phyloP scores from a whole-genome alignment of 1,140 invertebrate species.

The Bombus picipes region DNA sequence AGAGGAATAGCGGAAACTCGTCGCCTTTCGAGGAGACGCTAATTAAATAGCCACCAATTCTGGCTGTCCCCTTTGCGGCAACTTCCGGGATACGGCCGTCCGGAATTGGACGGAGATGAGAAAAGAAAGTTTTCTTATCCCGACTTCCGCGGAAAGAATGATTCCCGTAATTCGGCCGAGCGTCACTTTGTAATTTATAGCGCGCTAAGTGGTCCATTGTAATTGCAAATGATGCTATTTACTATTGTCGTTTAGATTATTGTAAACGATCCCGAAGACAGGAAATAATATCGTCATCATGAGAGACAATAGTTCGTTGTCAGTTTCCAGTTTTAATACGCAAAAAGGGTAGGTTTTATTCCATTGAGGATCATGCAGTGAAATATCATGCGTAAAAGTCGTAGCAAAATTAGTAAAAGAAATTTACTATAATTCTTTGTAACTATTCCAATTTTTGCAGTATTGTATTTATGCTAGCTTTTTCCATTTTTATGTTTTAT shows the following conservation, averaged over 20 bases:
- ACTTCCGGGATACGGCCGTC: conserved; percentile 48
- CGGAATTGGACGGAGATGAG: conserved; percentile 42
- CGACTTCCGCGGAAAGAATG: conserved; percentile 42
- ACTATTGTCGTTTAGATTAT: conserved; percentile 52
- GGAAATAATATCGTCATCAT: conserved; percentile 3
- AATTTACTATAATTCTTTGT: too few relatives aligned
- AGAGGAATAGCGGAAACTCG: conserved; percentile 1
- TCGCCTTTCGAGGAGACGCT: conserved; percentile 28
- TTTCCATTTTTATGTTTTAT: too few relatives aligned
- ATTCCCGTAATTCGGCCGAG: conserved; percentile 43
- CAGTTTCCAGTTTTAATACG: conserved; percentile 3
- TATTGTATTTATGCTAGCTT: too few relatives aligned
- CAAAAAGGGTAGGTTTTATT: conserved; percentile 25
- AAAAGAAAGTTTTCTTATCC: conserved; percentile 61
- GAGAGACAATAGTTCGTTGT: conserved; percentile 17
- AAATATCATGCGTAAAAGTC: background rate
- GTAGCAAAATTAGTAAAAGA: too few relatives aligned
- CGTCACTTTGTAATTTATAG: conserved; percentile 62
- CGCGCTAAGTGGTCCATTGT: conserved; percentile 62
- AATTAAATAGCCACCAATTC: conserved; percentile 60
- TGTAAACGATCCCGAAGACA: conserved; percentile 24
- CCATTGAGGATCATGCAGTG: background rate
- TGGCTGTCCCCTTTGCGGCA: conserved; percentile 18
- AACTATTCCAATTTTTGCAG: too few relatives aligned
- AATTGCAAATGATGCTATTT: conserved; percentile 64